Conservation (phyloP, 2,113 vertebrate species). For the Tamias sibiricus region DNA sequence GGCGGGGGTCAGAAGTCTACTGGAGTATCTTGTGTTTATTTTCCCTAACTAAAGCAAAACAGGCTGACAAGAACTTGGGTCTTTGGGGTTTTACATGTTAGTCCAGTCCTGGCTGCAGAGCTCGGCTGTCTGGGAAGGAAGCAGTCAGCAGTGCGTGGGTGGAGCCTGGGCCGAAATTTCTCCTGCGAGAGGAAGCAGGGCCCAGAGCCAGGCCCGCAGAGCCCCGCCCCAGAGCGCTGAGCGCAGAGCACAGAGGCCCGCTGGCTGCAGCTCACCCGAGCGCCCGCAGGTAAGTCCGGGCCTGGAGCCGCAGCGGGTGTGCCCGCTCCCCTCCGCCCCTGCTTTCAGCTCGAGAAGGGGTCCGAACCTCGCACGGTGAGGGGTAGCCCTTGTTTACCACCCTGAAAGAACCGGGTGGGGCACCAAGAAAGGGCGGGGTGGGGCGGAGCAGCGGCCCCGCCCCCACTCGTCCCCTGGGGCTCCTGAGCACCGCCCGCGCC, state of each 20-base stretch:
- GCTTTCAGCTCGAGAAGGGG: not conserved
- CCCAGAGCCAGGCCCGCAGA: too few species aligned
- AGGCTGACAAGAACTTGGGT: not conserved
- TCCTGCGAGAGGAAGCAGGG: too few species aligned
- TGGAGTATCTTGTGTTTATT: not conserved
- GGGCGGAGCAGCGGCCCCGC: too few species aligned
- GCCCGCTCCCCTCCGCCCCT: not conserved
- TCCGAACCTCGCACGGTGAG: too few species aligned
- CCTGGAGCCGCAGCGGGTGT: not conserved
- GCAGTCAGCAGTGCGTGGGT: too few species aligned
- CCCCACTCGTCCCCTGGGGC: too few species aligned
- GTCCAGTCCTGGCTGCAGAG: too few species aligned
- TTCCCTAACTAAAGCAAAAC: not conserved
- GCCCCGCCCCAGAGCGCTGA: too few species aligned
- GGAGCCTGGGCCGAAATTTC: too few species aligned
- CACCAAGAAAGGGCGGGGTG: not conserved
- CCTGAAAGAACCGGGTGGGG: too few species aligned
- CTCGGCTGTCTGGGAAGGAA: too few species aligned
- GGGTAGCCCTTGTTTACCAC: not conserved
- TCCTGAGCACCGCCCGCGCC: rapidly evolving
- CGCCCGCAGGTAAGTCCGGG: not conserved
- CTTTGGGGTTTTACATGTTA: not conserved
- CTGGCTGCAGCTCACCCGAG: not conserved
- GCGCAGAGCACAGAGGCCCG: too few species aligned
- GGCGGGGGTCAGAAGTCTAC: not conserved